Base-by-base conservation (phyloP, 2,888 invertebrate species). In the Calliphora vomitoria region DNA sequence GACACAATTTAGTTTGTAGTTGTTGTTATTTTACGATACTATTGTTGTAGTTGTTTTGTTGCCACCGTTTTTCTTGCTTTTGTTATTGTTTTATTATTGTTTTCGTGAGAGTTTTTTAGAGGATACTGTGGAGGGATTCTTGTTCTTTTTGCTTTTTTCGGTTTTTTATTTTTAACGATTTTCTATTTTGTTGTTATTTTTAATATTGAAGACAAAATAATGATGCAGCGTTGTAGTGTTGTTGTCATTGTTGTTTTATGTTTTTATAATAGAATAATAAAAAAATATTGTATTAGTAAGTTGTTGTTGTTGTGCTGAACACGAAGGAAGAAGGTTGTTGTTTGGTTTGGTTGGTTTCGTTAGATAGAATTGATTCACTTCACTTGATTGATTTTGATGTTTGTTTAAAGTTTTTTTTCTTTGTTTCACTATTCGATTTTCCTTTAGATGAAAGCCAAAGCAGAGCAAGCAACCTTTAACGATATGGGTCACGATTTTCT, bases 401-500 rank as follows among this genome's bases (percentile, higher is more conserved):
- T 66, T 68, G 68, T 81, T 79, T 72, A 38, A 85, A 75, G 20
- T 60, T 55, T 75, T 55, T 71, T 76, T 69, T 80, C 11, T 25
- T 15, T 50, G 50, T 25, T 79, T 66, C 55, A 50, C 69, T 68
- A 53, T 83, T 82, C 55, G 13, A n/a, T 78, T 68, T 82, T 78
- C 31, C 8, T 74, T 74, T 74, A 78, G 50, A 60, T 50, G 62
- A 78, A 87, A 68, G n/a, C 53, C 78, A 85, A 84, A 60, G 35
- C 60, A 72, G 64, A 44, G 44, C 35, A 74, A 78, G 71, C 68
- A 82, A 69, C 62, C 50, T 78, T 74, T n/a, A 79, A 38, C 68
- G 62, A 85, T 82, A 85, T 87, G 82, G 84, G 84, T 87, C 84
- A 85, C 71, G n/a, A 72, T 83, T 72, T 74, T 69, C 44, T 72